phyloP scores from a whole-genome alignment of 2,797 vertebrate species.

The Peromyscus melanophrys region DNA sequence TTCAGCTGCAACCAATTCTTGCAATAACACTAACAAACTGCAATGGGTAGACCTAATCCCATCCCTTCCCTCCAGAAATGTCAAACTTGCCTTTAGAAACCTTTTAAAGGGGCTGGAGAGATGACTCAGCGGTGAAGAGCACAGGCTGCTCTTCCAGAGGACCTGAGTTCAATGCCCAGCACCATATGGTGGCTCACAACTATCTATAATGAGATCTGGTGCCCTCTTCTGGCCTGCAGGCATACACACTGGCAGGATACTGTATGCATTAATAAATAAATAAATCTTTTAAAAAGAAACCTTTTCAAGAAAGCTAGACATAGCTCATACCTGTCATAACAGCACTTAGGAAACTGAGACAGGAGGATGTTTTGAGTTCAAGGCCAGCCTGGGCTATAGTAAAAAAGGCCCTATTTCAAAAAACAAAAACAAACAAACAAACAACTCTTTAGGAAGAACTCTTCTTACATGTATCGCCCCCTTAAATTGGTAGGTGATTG shows the following conservation, averaged over 20 bases:
- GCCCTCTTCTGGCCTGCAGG: too few species aligned
- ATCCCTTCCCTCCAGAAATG: neutral
- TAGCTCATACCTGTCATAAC: neutral
- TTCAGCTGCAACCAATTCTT: slow-evolving; percentile 1
- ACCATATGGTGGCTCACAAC: too few species aligned
- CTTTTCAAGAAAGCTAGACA: neutral
- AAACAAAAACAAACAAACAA: neutral
- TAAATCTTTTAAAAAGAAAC: neutral
- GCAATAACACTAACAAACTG: neutral
- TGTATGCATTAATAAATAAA: too few species aligned
- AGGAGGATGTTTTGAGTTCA: neutral
- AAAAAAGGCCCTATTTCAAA: neutral
- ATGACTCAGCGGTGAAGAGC: too few species aligned
- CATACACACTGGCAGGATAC: too few species aligned
- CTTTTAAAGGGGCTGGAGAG: neutral
- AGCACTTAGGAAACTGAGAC: neutral
- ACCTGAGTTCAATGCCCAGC: too few species aligned
- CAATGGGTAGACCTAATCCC: slow-evolving; percentile 1
- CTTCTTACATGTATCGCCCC: neutral
- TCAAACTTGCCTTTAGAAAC: slow-evolving; percentile 54
- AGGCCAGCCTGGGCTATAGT: neutral
- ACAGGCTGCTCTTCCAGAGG: too few species aligned
- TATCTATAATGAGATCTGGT: too few species aligned
- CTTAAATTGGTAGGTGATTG: slow-evolving; percentile 20
- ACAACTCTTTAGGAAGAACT: neutral